A percentile compares a stretch with the other conserved stretches of the same genome.
These are phyloP conservation scores for Lacerta bilineata DNA, from an alignment of 2,797 vertebrate species.

Conservation along the genomic window DNA sequence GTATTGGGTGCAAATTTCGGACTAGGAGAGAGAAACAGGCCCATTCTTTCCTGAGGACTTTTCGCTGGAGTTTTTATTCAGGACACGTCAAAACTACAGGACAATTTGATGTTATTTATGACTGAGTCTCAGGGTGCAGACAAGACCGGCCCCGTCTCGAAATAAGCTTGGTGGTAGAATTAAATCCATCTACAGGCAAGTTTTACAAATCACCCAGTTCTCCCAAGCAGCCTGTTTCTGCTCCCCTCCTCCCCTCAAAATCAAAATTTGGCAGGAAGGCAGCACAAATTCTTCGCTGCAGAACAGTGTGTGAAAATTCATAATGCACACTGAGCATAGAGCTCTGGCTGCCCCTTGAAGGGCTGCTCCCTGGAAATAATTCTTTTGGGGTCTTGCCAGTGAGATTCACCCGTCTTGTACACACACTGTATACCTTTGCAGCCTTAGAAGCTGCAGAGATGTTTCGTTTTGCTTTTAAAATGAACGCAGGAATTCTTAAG, in stretches of 20 bases:
- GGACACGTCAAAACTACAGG: slow-evolving; percentile 11
- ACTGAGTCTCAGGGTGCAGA: slow-evolving; percentile 7
- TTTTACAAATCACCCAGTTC: not conserved
- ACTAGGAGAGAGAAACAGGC: not conserved
- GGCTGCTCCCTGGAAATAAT: not conserved
- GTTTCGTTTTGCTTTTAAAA: not conserved
- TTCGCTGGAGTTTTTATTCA: not conserved
- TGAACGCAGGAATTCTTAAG: not conserved
- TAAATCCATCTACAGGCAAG: not conserved
- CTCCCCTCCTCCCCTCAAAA: not conserved
- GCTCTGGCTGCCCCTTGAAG: not conserved
- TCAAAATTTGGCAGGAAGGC: not conserved
- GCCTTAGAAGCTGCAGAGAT: not conserved
- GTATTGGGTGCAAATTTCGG: not conserved
- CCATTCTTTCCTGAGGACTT: not conserved
- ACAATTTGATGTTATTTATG: slow-evolving; percentile 29
- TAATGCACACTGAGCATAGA: not conserved
- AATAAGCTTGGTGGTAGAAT: not conserved
- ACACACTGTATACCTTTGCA: too few species aligned
- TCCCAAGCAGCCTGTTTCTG: not conserved
- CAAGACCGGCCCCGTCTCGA: not conserved
- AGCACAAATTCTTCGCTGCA: not conserved
- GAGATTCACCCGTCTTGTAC: not conserved
- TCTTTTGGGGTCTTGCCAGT: not conserved
- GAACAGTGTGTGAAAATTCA: not conserved